Evolutionary conservation across 1,140 invertebrate species (phyloP).

Genomic region (Ganaspis sp.): DNA sequence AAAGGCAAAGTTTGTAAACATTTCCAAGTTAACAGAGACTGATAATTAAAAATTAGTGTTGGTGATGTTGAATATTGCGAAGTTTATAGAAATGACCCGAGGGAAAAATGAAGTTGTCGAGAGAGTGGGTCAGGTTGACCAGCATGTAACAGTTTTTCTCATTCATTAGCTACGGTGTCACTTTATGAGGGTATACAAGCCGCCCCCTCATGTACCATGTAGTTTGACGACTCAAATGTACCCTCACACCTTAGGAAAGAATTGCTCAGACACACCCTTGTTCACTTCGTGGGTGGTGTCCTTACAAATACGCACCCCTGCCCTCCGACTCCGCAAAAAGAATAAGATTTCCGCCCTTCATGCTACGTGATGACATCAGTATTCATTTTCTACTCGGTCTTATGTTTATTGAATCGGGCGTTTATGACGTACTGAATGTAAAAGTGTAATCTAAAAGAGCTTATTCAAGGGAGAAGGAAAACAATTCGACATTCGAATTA

Average conservation of each 20-base stretch:
- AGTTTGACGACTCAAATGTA: constrained; percentile 11
- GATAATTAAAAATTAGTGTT: background rate
- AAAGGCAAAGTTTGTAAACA: too few species aligned
- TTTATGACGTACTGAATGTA: background rate
- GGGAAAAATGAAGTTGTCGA: background rate
- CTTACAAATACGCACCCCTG: background rate
- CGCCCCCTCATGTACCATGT: background rate
- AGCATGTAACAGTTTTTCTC: too few species aligned
- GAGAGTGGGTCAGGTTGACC: constrained; percentile 14
- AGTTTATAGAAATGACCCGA: background rate
- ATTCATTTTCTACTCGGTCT: background rate
- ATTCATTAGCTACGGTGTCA: constrained; percentile 7
- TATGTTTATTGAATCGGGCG: constrained; percentile 18
- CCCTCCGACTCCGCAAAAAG: background rate
- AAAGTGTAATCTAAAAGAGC: background rate
- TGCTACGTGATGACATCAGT: background rate
- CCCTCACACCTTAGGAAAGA: background rate
- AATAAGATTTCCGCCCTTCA: constrained; percentile 17
- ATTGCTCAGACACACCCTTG: background rate
- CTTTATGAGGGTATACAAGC: background rate
- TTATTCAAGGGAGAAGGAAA: background rate
- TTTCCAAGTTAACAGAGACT: too few species aligned
- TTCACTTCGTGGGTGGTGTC: constrained; percentile 12
- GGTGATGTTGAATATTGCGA: background rate
- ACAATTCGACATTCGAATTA: background rate